These are phyloP conservation scores for Poecilia latipinna DNA, from an alignment of 2,113 vertebrate species.

Conservation along the genomic window DNA sequence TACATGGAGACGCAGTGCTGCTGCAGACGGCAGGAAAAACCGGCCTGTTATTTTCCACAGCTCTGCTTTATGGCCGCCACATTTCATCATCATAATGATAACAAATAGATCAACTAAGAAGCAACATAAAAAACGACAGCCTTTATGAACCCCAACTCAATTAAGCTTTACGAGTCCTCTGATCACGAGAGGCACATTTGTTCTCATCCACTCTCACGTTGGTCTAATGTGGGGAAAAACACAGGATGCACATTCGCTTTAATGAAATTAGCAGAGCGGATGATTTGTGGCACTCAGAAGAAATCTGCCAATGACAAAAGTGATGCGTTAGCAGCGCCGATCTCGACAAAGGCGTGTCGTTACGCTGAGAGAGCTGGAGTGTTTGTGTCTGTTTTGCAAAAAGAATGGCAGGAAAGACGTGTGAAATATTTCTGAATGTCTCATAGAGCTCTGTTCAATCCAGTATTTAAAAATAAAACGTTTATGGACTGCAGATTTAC, in stretches of 20 bases:
- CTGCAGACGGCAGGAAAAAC: slow-evolving; percentile 13
- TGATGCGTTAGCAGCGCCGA: slow-evolving; percentile 44
- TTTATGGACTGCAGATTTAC: neutral
- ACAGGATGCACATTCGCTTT: slow-evolving; percentile 69
- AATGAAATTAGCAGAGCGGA: slow-evolving; percentile 70
- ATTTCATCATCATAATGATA: slow-evolving; percentile 69
- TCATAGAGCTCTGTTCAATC: neutral
- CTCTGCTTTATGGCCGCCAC: slow-evolving; percentile 56
- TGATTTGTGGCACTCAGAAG: slow-evolving; percentile 60
- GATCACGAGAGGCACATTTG: slow-evolving; percentile 66
- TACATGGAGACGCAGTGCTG: slow-evolving; percentile 7
- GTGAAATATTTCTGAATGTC: neutral
- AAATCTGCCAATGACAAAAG: slow-evolving; percentile 54
- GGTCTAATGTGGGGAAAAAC: slow-evolving; percentile 47
- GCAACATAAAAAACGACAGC: slow-evolving; percentile 60
- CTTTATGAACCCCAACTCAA: slow-evolving; percentile 78
- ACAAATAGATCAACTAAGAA: slow-evolving; percentile 73
- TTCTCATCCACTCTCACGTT: slow-evolving; percentile 53
- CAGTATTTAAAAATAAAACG: neutral
- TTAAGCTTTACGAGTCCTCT: slow-evolving; percentile 72
- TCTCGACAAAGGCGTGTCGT: slow-evolving; percentile 32
- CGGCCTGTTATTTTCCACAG: slow-evolving; percentile 27
- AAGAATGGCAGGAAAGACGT: neutral
- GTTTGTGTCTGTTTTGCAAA: neutral
- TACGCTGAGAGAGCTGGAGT: neutral